Percentiles rank a stretch among this genome's conserved stretches.
Evolutionary conservation across 2,888 invertebrate genomes (phyloP).

Genomic region (Zhengitettix transpicula): DNA sequence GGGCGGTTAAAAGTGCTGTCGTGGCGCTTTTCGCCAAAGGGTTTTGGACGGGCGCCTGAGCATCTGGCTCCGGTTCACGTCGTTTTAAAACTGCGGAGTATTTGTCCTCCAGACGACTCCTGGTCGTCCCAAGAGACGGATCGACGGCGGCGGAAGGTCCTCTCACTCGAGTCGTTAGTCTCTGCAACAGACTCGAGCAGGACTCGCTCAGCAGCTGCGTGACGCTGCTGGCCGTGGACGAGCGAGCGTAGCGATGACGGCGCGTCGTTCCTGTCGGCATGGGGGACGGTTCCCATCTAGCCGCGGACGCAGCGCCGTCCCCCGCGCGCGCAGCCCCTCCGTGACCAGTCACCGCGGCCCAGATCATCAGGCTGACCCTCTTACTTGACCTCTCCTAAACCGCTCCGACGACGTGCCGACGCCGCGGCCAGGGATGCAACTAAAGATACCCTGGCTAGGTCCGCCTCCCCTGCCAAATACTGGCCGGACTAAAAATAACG

Average conservation of each 20-base stretch:
- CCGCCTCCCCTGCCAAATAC: constrained; percentile 39
- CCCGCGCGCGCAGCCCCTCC: constrained; percentile 8
- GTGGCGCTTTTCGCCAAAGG: not conserved
- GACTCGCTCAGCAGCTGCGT: constrained; percentile 75
- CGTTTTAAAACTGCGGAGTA: constrained; percentile 56
- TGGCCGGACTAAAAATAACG: constrained; percentile 50
- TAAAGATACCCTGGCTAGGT: constrained; percentile 17
- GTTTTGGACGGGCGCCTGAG: not conserved
- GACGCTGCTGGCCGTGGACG: constrained; percentile 57
- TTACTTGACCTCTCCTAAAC: constrained; percentile 10
- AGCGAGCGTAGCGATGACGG: constrained; percentile 49
- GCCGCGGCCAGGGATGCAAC: constrained; percentile 20
- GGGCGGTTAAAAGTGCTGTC: not conserved
- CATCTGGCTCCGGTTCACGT: constrained; percentile 18
- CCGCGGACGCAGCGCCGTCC: constrained; percentile 12
- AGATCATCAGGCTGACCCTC: constrained; percentile 2
- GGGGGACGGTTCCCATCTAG: constrained; percentile 12
- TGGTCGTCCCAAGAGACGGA: constrained; percentile 34
- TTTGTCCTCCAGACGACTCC: constrained; percentile 60
- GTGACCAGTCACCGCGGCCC: not conserved
- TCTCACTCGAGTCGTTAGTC: constrained; percentile 54
- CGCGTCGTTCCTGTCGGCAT: constrained; percentile 25
- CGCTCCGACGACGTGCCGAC: constrained; percentile 16
- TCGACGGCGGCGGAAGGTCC: constrained; percentile 46
- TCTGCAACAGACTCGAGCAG: constrained; percentile 68